These are phyloP conservation scores for Podiceps cristatus DNA, from an alignment of 2,113 vertebrate species.

Conservation along the genomic window DNA sequence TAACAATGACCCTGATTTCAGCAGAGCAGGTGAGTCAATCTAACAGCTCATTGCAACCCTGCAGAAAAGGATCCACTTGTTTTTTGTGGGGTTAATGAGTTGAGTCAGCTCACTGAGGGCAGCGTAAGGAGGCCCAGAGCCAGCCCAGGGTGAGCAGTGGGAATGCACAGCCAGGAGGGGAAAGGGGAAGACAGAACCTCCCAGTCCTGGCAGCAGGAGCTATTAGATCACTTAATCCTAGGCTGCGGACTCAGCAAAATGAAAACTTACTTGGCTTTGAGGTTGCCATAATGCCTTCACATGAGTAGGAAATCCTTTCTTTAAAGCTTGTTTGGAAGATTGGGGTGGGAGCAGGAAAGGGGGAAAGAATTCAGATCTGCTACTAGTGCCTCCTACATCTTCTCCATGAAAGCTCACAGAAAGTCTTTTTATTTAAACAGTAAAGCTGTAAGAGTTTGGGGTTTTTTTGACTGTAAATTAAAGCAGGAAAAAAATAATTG, in stretches of 20 bases:
- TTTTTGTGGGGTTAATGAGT: not conserved
- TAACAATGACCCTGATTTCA: not conserved
- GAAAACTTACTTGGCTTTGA: not conserved
- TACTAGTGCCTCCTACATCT: not conserved
- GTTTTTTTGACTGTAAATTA: not conserved
- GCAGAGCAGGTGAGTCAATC: slow-evolving; percentile 7
- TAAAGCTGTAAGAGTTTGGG: not conserved
- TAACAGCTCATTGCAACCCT: not conserved
- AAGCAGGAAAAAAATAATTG: not conserved
- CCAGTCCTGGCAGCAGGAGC: not conserved
- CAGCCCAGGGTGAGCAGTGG: not conserved
- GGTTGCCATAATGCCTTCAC: not conserved
- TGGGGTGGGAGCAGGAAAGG: accelerated
- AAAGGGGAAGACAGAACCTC: not conserved
- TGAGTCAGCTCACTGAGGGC: not conserved
- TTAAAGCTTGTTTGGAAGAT: not conserved
- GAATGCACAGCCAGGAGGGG: slow-evolving; percentile 34
- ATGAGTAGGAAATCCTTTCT: not conserved
- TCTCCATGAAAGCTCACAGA: not conserved
- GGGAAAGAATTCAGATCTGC: not conserved
- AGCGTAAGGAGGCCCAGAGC: not conserved
- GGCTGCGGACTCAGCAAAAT: slow-evolving; percentile 4
- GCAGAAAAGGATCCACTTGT: not conserved
- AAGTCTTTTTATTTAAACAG: not conserved
- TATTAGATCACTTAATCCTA: not conserved